These are phyloP conservation scores for Tachyglossus aculeatus DNA, from an alignment of 2,797 vertebrate species.

Conservation along the genomic window DNA sequence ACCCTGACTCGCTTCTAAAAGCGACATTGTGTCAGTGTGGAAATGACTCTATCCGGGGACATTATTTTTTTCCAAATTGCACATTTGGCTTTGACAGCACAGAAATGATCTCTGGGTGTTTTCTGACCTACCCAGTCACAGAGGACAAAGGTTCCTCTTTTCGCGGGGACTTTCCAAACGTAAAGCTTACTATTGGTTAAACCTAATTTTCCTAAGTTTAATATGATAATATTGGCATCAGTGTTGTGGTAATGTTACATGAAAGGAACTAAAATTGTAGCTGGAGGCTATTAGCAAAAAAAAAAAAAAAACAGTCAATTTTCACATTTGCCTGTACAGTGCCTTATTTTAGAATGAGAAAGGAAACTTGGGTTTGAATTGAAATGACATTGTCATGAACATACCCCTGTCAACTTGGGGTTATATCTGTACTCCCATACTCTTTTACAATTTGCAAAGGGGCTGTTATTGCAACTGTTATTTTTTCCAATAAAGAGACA, in stretches of 20 bases:
- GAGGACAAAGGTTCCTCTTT: not conserved
- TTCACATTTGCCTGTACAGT: slow-evolving; percentile 42
- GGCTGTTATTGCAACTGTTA: slow-evolving; percentile 62
- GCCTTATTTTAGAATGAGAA: slow-evolving; percentile 49
- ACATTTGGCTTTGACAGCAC: not conserved
- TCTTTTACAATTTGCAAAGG: slow-evolving; percentile 63
- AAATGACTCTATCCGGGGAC: not conserved
- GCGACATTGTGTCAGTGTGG: not conserved
- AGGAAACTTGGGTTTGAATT: slow-evolving; percentile 55
- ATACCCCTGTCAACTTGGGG: slow-evolving; percentile 43
- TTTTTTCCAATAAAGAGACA: slow-evolving; percentile 65
- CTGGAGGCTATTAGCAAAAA: slow-evolving; percentile 19
- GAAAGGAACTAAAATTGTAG: slow-evolving; percentile 39
- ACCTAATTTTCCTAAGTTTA: slow-evolving; percentile 41
- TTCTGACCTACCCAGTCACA: not conserved
- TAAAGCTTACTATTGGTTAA: slow-evolving; percentile 37
- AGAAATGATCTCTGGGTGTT: not conserved
- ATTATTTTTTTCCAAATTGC: not conserved
- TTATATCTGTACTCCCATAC: slow-evolving; percentile 39
- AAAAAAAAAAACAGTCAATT: slow-evolving; percentile 34
- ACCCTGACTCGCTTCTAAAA: slow-evolving; percentile 10
- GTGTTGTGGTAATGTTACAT: slow-evolving; percentile 48
- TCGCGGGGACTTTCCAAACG: slow-evolving; percentile 1
- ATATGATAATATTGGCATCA: slow-evolving; percentile 29
- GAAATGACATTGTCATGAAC: slow-evolving; percentile 61